Evolutionary conservation across 2,888 invertebrate genomes (phyloP).

Genomic region (Crematogaster levior): DNA sequence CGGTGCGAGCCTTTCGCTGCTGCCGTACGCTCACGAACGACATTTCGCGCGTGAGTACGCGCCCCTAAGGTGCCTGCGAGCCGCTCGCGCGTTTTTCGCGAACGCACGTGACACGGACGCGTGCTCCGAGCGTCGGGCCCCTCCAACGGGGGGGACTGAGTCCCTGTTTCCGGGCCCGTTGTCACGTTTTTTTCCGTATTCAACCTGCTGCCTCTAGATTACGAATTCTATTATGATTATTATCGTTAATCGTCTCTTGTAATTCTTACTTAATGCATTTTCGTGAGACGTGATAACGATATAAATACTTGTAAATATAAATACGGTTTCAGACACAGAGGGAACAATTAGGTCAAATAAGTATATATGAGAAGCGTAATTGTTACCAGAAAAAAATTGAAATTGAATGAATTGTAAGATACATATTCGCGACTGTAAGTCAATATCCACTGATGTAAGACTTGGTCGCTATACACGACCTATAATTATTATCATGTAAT

Average conservation of each 20-base stretch:
- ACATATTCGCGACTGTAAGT: not conserved
- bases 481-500: not conserved
- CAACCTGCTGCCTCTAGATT: not conserved
- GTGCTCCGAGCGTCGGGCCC: slow-evolving; percentile 1
- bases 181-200: not conserved
- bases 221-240: not conserved
- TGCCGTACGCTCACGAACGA: slow-evolving; percentile 66
- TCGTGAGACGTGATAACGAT: not conserved
- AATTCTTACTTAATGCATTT: not conserved
- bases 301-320: too few species aligned
- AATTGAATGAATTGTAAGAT: not conserved
- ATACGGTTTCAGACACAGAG: not conserved
- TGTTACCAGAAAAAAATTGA: not conserved
- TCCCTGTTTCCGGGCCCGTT: slow-evolving; percentile 1
- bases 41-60: slow-evolving; percentile 73
- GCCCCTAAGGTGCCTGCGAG: slow-evolving; percentile 55
- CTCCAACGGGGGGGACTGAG: not conserved
- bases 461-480: not conserved
- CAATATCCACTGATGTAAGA: not conserved
- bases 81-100: slow-evolving; percentile 21
- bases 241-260: not conserved
- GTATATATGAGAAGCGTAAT: not conserved
- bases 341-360: not conserved
- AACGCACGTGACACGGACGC: slow-evolving; percentile 59
- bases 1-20: slow-evolving; percentile 72